Evolutionary conservation across 2,888 invertebrate species (phyloP), one percentile per base, ranked within the genome.

Genomic region (Galerucella pusilla): DNA sequence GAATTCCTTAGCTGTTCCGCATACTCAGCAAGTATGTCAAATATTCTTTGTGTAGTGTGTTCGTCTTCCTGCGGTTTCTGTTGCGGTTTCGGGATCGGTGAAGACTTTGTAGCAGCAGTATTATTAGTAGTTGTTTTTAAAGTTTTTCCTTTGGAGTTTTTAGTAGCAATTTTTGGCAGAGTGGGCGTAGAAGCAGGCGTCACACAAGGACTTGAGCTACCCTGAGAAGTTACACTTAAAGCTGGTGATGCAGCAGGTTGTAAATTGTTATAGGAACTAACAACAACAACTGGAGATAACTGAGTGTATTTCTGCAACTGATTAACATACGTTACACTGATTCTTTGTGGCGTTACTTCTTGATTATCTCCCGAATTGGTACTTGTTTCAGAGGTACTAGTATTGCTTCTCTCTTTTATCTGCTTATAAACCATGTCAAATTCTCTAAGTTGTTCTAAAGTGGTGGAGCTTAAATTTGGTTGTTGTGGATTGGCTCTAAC

Each of bases 51-150:
- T 0, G 94, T 93, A 0, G 94, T 94, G 84, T 94, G 93, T 83
- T 94, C 94, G 82, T 94, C 94, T 88, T 94, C 94, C 79, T 94
- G 91, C 1, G 94, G 93, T 85, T 94, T 94, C 80, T 94, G 94
- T 75, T 90, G 90, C 3, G 91, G 91, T 84, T 91, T 91, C 6
- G 93, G 91, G 46, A 93, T 90, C 3, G 92, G 91, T 3, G 92
- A 91, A 49, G 92, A 91, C 1, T 93, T 87, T 86, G 93, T 93
- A 28, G 92, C 88, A 2, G 92, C 88, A 49, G 59, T 90, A 1
- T 90, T 90, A 66, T 79, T 81, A 3, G 90, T 88, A 0, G 91
- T 89, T 25, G 88, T 88, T 77, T 92, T 91, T 70, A 92, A 90
- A 0, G 91, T 90, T 84, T 91, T 91, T 0, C 89, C 76, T 60